Evolutionary conservation across 2,888 invertebrate genomes (phyloP).

Genomic region (Scaptomyza caliginosa): DNA sequence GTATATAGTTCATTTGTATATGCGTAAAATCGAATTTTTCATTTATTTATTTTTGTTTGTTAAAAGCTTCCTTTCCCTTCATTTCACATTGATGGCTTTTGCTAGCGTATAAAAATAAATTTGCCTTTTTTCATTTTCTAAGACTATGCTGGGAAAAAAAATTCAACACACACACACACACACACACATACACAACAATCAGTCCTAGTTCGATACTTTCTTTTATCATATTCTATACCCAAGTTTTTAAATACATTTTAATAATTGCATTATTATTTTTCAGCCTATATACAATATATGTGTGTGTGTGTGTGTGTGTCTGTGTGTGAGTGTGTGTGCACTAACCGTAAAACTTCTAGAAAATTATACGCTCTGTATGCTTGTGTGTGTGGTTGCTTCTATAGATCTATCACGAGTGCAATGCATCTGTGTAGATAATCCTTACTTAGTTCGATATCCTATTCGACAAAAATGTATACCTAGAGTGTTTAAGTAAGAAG

Average conservation of each 20-base stretch:
- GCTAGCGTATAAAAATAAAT: slow-evolving; percentile 56
- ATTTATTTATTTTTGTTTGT: not conserved
- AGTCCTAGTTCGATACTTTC: slow-evolving; percentile 32
- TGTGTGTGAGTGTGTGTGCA: slow-evolving; percentile 20
- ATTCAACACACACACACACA: not conserved
- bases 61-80: slow-evolving; percentile 39
- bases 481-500: slow-evolving; percentile 5
- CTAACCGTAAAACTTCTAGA: slow-evolving; percentile 53
- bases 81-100: slow-evolving; percentile 40
- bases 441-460: slow-evolving; percentile 16
- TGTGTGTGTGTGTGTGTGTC: not conserved
- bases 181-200: slow-evolving; percentile 23
- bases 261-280: slow-evolving; percentile 3
- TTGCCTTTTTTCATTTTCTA: slow-evolving; percentile 35
- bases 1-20: not conserved
- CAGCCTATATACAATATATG: slow-evolving; percentile 33
- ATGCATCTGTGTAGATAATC: slow-evolving; percentile 17
- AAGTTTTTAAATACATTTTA: slow-evolving; percentile 7
- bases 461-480: slow-evolving; percentile 10
- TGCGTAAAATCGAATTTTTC: slow-evolving; percentile 38
- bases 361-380: slow-evolving; percentile 39
- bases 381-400: slow-evolving; percentile 16
- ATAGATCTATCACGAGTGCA: slow-evolving; percentile 54
- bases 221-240: slow-evolving; percentile 10
- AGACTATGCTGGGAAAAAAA: slow-evolving; percentile 46